Evolutionary conservation across 2,888 invertebrate species (phyloP), one percentile per base, ranked within the genome.

Genomic region (Nebria brevicollis): DNA sequence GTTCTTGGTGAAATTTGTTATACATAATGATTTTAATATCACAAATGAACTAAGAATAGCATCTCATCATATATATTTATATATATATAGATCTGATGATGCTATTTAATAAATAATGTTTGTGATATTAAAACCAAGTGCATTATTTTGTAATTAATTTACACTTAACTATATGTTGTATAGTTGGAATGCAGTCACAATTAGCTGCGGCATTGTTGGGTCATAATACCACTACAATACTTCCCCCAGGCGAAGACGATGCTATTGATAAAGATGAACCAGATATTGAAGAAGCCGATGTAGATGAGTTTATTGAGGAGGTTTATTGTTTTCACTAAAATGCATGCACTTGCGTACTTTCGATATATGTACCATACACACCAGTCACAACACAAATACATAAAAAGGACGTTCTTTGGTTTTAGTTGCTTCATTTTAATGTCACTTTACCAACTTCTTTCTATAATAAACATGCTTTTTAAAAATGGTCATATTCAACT

Each of bases 261-360:
- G 88, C 88, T 83, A 54, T 54, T 54, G 54, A 54, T 54, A 90
- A 90, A 87, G 90, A 91, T 86, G 90, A 90, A 84, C 90, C 86
- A 77, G 90, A 91, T 85, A 91, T 90, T 83, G 90, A 89, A 79
- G 89, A 89, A 82, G 92, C 92, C 86, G 91, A 89, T 82, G 89
- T 89, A 81, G 91, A 91, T 84, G 92, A 92, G 84, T 91, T 91
- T 84, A 90, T 90, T 85, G 92, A 92, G 86, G 92, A 92, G 89
- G 92, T 90, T 87, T 84, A 66, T 74, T 76, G 77, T 82, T 80
- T 83, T 83, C 77, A 75, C 75, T 84, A 82, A 82, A 76, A 82
- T 82, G 80, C 82, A 78, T 80, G 77, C 72, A 72, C 72, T 64
- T 20, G 70, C 34, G 41, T 72, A 70, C 8, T 54, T 54, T 54